Evolutionary conservation across 2,797 vertebrate species (phyloP).

Genomic region (Distichodus sexfasciatus): DNA sequence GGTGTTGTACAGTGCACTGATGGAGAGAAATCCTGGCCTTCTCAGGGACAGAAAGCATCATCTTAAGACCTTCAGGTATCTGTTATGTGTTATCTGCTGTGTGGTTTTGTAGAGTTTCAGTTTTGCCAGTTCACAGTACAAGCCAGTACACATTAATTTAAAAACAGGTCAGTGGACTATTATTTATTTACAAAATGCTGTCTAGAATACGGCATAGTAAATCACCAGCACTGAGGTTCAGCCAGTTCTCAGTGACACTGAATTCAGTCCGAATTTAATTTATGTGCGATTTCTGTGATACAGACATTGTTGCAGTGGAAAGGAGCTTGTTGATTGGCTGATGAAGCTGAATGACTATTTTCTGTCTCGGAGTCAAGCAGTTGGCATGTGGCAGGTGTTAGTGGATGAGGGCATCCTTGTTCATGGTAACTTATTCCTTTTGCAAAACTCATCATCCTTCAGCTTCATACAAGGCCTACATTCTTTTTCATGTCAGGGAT

Average conservation of each 20-base stretch:
- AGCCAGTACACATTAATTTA: no score
- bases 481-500: not conserved
- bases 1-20: conserved; percentile 76
- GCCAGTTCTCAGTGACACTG: not conserved
- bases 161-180: no score
- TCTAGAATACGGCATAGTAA: no score
- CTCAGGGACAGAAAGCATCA: conserved; percentile 92
- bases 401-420: conserved; percentile 86
- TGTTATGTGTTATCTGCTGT: not conserved
- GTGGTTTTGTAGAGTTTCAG: not conserved
- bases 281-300: not conserved
- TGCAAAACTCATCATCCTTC: not conserved
- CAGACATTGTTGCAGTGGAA: conserved; percentile 90
- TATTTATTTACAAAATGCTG: no score
- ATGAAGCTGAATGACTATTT: conserved; percentile 76
- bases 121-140: no score
- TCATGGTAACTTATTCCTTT: conserved; percentile 87
- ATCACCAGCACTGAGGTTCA: no score
- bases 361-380: conserved; percentile 82
- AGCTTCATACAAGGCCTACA: no score
- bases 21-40: conserved; percentile 73
- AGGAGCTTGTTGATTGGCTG: conserved; percentile 89
- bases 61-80: conserved; percentile 88
- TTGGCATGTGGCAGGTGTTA: conserved; percentile 91
- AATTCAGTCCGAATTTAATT: not conserved